Evolutionary conservation across 2,888 invertebrate genomes (phyloP).

Genomic region (Temnothorax ravouxi): DNA sequence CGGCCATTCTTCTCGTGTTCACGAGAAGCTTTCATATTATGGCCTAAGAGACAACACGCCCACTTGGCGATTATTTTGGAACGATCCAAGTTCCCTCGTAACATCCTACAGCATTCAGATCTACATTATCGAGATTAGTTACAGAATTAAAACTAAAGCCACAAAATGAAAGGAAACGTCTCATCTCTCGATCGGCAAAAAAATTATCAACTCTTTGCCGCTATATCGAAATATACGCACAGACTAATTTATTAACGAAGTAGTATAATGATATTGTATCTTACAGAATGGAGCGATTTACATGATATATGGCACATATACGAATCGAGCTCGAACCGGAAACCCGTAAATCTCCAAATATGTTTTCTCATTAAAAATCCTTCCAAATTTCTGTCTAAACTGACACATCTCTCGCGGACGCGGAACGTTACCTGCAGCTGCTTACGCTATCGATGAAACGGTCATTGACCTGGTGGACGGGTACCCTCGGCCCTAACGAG

Average conservation of each 20-base stretch:
- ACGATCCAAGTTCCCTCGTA: slow-evolving; percentile 36
- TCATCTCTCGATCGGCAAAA: background rate
- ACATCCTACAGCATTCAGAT: slow-evolving; percentile 14
- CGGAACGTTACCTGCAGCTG: slow-evolving; percentile 70
- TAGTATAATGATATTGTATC: background rate
- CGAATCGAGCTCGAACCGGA: background rate
- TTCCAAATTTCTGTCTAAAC: slow-evolving; percentile 61
- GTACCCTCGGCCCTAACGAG: slow-evolving; percentile 64
- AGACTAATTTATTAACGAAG: background rate
- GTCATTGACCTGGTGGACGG: slow-evolving; percentile 67
- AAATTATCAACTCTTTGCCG: background rate
- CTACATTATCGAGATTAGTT: slow-evolving; percentile 32
- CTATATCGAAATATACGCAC: background rate
- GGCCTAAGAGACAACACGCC: slow-evolving; percentile 71
- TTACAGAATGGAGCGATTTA: slow-evolving; percentile 4
- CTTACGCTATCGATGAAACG: slow-evolving; percentile 65
- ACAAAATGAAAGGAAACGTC: background rate
- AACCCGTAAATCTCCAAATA: background rate
- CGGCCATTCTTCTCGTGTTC: slow-evolving; percentile 45
- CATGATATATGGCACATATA: background rate
- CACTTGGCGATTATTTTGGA: slow-evolving; percentile 59
- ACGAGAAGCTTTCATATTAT: slow-evolving; percentile 58
- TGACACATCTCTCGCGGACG: slow-evolving; percentile 61
- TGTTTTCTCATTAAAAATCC: slow-evolving; percentile 31
- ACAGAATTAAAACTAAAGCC: slow-evolving; percentile 4